These are phyloP conservation scores for Brachionus asplanchnoidis DNA, from an alignment of 1,140 invertebrate genomes.

Conservation along the genomic window DNA sequence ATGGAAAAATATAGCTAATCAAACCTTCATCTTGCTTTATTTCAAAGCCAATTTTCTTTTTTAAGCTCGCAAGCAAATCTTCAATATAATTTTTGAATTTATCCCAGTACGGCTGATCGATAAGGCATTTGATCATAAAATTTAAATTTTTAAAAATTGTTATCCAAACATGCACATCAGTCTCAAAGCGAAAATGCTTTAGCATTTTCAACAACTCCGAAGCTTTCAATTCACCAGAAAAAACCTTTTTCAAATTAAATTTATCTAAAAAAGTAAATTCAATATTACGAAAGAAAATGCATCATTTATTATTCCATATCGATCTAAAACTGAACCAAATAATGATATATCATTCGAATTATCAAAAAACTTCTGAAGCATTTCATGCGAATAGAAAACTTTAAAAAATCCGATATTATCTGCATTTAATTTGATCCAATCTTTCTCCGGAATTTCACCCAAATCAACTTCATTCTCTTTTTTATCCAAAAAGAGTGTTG, in stretches of 20 bases:
- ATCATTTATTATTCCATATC: conserved; percentile 28
- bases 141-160: conserved; percentile 26
- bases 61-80: neutral
- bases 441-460: neutral
- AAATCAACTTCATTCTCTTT: neutral
- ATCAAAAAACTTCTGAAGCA: neutral
- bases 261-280: neutral
- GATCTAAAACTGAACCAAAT: neutral
- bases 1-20: neutral
- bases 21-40: neutral
- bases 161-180: neutral
- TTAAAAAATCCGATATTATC: conserved; percentile 27
- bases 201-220: conserved; percentile 50
- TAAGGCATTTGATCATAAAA: neutral
- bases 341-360: neutral
- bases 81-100: neutral
- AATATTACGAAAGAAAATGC: conserved; percentile 23
- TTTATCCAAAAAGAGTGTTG: neutral
- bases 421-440: conserved; percentile 40
- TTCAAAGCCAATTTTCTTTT: neutral
- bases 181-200: neutral
- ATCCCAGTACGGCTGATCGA: neutral
- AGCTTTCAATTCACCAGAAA: neutral
- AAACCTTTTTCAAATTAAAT: neutral
- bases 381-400: neutral